Conservation (phyloP, 2,113 vertebrate species). For the Paracanthobrama guichenoti region DNA sequence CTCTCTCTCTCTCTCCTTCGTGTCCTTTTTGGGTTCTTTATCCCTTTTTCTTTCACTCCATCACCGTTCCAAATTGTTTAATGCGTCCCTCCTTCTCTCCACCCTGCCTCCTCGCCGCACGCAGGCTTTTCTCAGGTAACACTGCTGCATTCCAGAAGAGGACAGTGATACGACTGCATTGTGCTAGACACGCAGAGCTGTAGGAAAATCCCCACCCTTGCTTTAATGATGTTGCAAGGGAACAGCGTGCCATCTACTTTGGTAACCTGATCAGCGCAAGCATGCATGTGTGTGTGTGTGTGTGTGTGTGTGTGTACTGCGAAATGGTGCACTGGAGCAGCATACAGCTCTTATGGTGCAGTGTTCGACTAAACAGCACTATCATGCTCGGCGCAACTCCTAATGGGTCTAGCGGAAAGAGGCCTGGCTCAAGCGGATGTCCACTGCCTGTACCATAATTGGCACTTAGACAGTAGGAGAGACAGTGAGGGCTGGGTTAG, state of each 20-base stretch:
- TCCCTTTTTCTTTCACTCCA: not conserved
- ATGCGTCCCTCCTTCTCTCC: slow-evolving; percentile 2
- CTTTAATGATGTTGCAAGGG: slow-evolving; percentile 43
- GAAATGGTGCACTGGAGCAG: slow-evolving; percentile 34
- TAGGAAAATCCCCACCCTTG: slow-evolving; percentile 44
- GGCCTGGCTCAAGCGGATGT: slow-evolving; percentile 56
- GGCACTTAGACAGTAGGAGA: slow-evolving; percentile 65
- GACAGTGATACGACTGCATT: slow-evolving; percentile 43
- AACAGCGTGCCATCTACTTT: slow-evolving; percentile 39
- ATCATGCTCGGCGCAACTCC: slow-evolving; percentile 45
- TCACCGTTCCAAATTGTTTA: slow-evolving; percentile 42
- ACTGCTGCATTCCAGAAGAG: slow-evolving; percentile 44
- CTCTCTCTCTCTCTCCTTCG: not conserved
- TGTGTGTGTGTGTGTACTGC: not conserved
- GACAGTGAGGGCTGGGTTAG: slow-evolving; percentile 55
- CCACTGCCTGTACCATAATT: slow-evolving; percentile 49
- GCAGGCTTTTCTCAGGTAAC: slow-evolving; percentile 24
- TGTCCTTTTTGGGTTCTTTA: slow-evolving; percentile 6
- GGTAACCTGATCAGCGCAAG: not conserved
- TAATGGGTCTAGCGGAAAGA: slow-evolving; percentile 50
- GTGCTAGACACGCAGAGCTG: slow-evolving; percentile 44
- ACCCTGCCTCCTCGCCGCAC: not conserved
- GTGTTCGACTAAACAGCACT: slow-evolving; percentile 50
- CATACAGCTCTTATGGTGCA: slow-evolving; percentile 13
- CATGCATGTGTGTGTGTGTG: not conserved